A percentile compares a stretch with the other conserved stretches of the same genome.
Conservation (phyloP, 1,140 invertebrate genomes). For the Elysia chlorotica region DNA sequence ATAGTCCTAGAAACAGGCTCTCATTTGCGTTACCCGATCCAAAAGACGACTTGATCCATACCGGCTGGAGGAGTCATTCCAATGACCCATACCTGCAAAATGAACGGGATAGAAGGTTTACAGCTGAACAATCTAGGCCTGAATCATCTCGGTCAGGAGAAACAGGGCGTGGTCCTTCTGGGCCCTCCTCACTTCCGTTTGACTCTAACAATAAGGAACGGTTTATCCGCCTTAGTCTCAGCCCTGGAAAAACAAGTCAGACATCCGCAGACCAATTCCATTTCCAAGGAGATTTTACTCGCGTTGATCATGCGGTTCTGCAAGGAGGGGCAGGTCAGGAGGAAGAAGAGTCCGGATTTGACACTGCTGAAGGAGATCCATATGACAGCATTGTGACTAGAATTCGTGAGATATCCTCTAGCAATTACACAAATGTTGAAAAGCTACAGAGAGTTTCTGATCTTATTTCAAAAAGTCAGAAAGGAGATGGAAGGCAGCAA, state of each 20-base stretch:
- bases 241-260: not conserved
- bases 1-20: no score
- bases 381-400: constrained; percentile 13
- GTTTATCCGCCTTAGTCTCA: constrained; percentile 13
- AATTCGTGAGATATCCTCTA: constrained; percentile 17
- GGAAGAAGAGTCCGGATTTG: not conserved
- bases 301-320: not conserved
- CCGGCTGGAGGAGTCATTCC: not conserved
- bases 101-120: not conserved
- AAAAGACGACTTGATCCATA: not conserved
- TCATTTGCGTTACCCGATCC: constrained; percentile 7
- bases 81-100: not conserved
- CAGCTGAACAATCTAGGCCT: not conserved
- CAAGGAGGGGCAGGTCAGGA: not conserved
- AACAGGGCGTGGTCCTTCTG: no score
- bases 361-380: not conserved
- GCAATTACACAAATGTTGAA: constrained; percentile 1
- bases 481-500: not conserved
- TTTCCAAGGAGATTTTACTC: not conserved
- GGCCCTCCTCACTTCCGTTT: not conserved
- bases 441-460: constrained; percentile 12
- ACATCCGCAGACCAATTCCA: not conserved
- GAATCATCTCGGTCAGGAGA: not conserved
- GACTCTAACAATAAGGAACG: not conserved
- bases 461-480: not conserved